Evolutionary conservation across 2,797 vertebrate species (phyloP), one percentile per base, ranked within the genome.

Genomic region (Bovichtus diacanthus): DNA sequence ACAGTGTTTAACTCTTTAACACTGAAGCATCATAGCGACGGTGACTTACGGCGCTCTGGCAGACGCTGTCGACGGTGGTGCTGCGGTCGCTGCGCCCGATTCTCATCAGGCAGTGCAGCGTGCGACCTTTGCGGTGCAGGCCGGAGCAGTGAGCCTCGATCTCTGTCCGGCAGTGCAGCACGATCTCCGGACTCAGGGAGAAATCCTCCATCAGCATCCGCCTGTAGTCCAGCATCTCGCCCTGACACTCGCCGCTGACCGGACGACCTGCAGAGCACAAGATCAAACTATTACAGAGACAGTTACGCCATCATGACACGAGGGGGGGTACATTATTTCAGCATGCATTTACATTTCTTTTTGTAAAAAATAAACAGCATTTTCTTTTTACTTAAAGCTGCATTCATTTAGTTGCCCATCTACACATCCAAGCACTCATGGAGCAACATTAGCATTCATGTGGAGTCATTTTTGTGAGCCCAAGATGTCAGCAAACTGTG

Each of bases 161-260:
- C 89, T 99, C 98, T 0, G 95, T 93, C 0, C 97, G 96, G 85
- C 98, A 99, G 88, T 97, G 97, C 36, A 99, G 95, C 89, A 99
- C 97, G 72, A 99, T 99, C 80, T 99, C 98, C 0, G 98, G 98
- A 81, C 97, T 99, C 83, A 99, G 90, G 0, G 98, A 99, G 87
- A 96, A 99, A 89, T 99, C 98, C 74, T 99, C 98, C 97, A 99
- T 99, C 82, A 99, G 90, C 97, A 99, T 99, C 81, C 97, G 95
- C 12, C 97, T 89, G 93, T 98, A 99, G 91, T 99, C 98, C 87
- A 99, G 62, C 97, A 99, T 99, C 82, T 99, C 98, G 0, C 97
- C 97, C 92, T 99, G 98, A 90, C 89, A 90, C 70, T 88, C 90
- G 0, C 85, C 87, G 5, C 82, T 85, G 46, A 89, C 82, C 0